Evolutionary conservation across 2,888 invertebrate species (phyloP).

Genomic region (Eupelmus urozonus): DNA sequence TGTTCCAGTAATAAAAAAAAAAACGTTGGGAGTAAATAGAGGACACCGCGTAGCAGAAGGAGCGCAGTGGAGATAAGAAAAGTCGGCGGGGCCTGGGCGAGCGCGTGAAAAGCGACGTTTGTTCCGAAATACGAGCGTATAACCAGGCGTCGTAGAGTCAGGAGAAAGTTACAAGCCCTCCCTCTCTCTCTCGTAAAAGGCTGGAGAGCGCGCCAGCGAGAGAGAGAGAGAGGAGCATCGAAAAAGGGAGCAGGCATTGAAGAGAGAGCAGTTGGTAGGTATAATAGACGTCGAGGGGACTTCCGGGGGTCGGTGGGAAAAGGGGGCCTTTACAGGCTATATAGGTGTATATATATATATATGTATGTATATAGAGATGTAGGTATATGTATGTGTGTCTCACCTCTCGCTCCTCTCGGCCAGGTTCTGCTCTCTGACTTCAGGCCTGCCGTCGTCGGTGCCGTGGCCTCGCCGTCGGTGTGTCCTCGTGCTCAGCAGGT

Average conservation of each 20-base stretch:
- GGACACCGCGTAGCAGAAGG: too few relatives aligned
- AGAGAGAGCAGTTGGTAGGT: background rate
- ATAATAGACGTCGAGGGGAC: background rate
- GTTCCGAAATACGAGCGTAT: too few relatives aligned
- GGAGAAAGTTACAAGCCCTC: background rate
- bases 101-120: too few relatives aligned
- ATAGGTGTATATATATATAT: too few relatives aligned
- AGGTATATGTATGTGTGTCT: background rate
- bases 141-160: background rate
- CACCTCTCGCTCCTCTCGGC: constrained; percentile 10
- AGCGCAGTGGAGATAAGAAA: too few relatives aligned
- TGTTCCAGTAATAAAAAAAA: too few relatives aligned
- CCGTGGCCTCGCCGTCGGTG: background rate
- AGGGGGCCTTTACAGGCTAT: too few relatives aligned
- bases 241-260: background rate
- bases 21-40: too few relatives aligned
- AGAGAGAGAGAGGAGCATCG: background rate
- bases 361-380: too few relatives aligned
- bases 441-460: background rate
- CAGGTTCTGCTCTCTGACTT: constrained; percentile 3
- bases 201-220: too few relatives aligned
- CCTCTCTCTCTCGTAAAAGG: background rate
- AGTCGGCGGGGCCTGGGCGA: too few relatives aligned
- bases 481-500: background rate
- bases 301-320: background rate